Evolutionary conservation across 53 echinoderm and acorn worm species (phyloP).

Genomic region (Apostichopus leukothele): DNA sequence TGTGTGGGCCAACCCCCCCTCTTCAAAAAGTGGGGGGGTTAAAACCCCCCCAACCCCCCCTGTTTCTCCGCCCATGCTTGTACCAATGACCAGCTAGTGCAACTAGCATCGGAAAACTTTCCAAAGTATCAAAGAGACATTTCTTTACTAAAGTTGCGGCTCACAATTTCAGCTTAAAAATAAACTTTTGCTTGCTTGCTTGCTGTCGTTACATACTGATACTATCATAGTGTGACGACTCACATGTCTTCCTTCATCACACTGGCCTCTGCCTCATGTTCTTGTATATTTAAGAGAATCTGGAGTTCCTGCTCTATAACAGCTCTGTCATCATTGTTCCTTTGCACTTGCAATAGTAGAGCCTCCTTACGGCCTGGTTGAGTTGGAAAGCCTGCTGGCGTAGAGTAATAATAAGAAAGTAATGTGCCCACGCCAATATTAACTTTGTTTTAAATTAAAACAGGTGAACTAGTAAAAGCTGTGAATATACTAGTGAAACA

Average conservation of each 20-base stretch:
- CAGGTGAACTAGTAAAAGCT: background rate
- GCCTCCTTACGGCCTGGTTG: background rate
- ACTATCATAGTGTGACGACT: background rate
- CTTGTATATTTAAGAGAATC: background rate
- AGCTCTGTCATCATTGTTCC: background rate
- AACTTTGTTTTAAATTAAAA: background rate
- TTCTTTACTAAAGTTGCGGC: background rate
- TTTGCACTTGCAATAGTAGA: background rate
- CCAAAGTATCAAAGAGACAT: background rate
- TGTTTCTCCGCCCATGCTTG: too few relatives aligned
- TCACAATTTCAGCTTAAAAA: background rate
- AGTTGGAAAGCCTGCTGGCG: background rate
- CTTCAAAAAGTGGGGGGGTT: too few relatives aligned
- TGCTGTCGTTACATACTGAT: background rate
- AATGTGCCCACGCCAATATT: background rate
- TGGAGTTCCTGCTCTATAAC: constrained; percentile 1
- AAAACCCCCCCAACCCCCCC: too few relatives aligned
- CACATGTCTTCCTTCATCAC: background rate
- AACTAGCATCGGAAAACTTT: background rate
- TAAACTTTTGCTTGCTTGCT: background rate
- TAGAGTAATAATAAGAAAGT: background rate
- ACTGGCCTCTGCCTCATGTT: background rate
- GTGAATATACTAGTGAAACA: background rate
- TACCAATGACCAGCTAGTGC: too few relatives aligned
- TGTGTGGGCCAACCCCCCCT: too few relatives aligned